Conservation (phyloP, 2,888 invertebrate genomes). For the Crioceris asparagi region DNA sequence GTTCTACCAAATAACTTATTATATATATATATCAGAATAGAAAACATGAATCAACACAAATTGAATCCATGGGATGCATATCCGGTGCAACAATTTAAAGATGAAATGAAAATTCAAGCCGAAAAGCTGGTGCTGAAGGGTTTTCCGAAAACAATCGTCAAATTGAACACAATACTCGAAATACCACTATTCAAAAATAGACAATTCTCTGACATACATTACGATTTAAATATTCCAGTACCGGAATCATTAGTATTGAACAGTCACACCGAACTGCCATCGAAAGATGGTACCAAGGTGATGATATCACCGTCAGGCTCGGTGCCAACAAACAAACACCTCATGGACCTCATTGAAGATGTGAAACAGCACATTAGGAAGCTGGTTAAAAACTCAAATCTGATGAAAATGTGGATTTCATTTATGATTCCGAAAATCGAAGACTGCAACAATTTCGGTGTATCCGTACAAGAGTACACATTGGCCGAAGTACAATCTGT, state of each 20-base stretch:
- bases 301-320: constrained; percentile 74
- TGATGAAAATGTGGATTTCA: constrained; percentile 98
- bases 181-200: constrained; percentile 72
- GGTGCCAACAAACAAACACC: constrained; percentile 76
- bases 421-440: constrained; percentile 99
- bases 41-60: no score
- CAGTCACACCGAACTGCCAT: constrained; percentile 47
- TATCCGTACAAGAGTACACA: constrained; percentile 97
- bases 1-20: no score
- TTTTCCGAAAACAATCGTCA: constrained; percentile 88
- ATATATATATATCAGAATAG: no score
- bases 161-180: constrained; percentile 76
- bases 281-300: constrained; percentile 60
- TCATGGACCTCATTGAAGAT: constrained; percentile 78
- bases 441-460: constrained; percentile 99
- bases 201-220: constrained; percentile 67
- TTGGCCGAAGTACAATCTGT: constrained; percentile 94
- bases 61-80: constrained; percentile 6
- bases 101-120: constrained; percentile 75
- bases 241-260: constrained; percentile 63
- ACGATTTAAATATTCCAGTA: constrained; percentile 80
- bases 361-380: constrained; percentile 94
- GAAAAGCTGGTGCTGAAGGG: constrained; percentile 80
- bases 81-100: constrained; percentile 85
- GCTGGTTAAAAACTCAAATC: constrained; percentile 89